Conservation (phyloP, 2,113 vertebrate species). For the Plecotus auritus region DNA sequence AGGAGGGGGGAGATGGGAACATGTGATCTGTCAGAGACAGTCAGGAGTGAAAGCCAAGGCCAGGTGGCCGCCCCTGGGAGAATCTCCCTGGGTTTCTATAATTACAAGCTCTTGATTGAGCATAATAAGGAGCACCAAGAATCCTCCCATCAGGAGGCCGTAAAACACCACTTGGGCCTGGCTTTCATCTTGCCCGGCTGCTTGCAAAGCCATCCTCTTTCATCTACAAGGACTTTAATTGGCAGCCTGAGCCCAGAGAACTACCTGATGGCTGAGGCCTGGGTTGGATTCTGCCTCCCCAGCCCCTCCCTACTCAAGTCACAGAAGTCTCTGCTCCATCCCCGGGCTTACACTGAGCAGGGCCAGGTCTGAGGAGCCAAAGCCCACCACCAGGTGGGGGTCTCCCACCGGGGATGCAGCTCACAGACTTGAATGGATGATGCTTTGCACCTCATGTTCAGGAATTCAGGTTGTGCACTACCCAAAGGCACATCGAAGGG, state of each 20-base stretch:
- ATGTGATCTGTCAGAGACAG: not conserved
- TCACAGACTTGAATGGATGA: not conserved
- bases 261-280: not conserved
- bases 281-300: not conserved
- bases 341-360: not conserved
- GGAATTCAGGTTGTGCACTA: not conserved
- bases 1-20: not conserved
- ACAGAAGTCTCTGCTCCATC: not conserved
- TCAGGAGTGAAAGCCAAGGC: not conserved
- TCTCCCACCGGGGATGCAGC: not conserved
- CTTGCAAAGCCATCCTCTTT: constrained; percentile 46
- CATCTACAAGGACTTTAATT: constrained; percentile 54
- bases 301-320: not conserved
- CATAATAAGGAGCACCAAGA: not conserved
- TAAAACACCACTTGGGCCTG: not conserved
- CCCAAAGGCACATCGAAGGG: not conserved
- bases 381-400: not conserved
- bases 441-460: not conserved
- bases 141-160: not conserved
- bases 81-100: constrained; percentile 6
- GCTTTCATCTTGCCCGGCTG: constrained; percentile 54
- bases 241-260: constrained; percentile 26
- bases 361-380: not conserved
- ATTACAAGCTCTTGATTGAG: constrained; percentile 3
- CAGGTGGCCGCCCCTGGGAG: not conserved